Base-by-base conservation (phyloP, 1,140 invertebrate genomes). In the Zaprionus davidi region DNA sequence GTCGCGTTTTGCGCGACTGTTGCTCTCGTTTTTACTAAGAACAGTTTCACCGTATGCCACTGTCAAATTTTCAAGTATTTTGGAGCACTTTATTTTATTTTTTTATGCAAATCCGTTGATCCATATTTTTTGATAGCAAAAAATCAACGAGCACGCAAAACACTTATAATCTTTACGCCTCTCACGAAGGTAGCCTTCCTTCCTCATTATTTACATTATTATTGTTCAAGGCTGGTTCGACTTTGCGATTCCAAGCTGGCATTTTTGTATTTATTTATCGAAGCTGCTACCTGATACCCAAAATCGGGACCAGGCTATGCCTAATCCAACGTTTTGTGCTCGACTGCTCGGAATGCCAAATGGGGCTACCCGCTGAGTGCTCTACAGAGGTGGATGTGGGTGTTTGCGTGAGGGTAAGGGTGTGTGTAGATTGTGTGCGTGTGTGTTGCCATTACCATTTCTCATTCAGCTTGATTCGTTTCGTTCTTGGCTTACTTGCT, bases 241-340 rank as follows among this genome's bases (percentile, higher is more conserved):
- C n/a, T 46, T 6, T 17, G n/a, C 31, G 9, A 34, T 34, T 34
- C 9, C 15, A 41, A 5, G 5, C 12, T 65, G 26, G 46, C 62
- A 55, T 65, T 64, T 64, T 12, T 64, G 62, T 64, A 36, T 64
- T 53, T 53, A 64, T 64, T 53, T 64, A 64, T 64, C 46, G 49
- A 20, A 20, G 31, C 26, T 64, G 62, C 28, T 53, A 53, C 46
- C 31, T 53, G 62, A 64, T 49, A 64, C 62, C 46, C 15, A 28
- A 64, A 31, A 31, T 46, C 31, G 51, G 49, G 31, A 36, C 6
- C 31, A 24, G 4, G 1, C 28, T n/a, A 49, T 9, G 11, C 2
- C 62, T 53, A 83, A 82, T 79, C 75, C 67, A 83, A 49, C 53
- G 38, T 71, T 49, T 71, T 66, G 62, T n/a, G 69, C 20, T 28